Evolutionary conservation across 2,888 invertebrate genomes (phyloP), one percentile per base, ranked within the genome.

Genomic region (Parthenolecanium corni): DNA sequence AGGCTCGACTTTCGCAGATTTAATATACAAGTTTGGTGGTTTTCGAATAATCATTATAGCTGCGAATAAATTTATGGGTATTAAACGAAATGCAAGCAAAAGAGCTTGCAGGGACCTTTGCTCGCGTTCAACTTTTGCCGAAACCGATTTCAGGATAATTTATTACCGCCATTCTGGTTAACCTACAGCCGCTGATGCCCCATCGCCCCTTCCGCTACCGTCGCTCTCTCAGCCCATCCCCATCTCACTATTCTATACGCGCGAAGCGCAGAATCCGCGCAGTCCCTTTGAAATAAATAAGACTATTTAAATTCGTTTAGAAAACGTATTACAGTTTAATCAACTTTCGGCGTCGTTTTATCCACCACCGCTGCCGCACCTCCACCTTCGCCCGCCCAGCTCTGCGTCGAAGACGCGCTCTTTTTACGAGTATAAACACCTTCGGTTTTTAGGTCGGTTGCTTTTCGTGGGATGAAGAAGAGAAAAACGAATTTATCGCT

Each of bases 61-160:
- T 56, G 44, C 46, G 56, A 56, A 56, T 56, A 56, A 56, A 56
- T 56, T 56, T 56, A 56, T 56, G 56, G 56, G 56, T 56, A 56
- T 56, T 56, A 56, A 56, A 56, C 56, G 44, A 53, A 56, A 42
- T 40, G 44, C 56, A 25, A 23, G 20, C 24, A 42, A 18, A 42
- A 42, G 44, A 31, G 31, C 31, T 31, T 31, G 9, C 31, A 31
- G 31, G 31, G 31, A 31, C 31, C 44, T 42, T 14, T 18, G 44
- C n/a, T 16, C 18, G 4, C 44, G 44, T 14, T 42, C 4, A 42
- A 42, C 44, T 42, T 42, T 42, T 42, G 44, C 44, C 16, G 16
- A 18, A 46, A 46, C 56, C 24, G 56, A 56, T 56, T 56, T 56
- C 44, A 44, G n/a, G 44, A 56, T 31, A 56, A 56, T 56, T 56